Evolutionary conservation across 2,113 vertebrate species (phyloP).

Genomic region (Pterophyllum scalare): DNA sequence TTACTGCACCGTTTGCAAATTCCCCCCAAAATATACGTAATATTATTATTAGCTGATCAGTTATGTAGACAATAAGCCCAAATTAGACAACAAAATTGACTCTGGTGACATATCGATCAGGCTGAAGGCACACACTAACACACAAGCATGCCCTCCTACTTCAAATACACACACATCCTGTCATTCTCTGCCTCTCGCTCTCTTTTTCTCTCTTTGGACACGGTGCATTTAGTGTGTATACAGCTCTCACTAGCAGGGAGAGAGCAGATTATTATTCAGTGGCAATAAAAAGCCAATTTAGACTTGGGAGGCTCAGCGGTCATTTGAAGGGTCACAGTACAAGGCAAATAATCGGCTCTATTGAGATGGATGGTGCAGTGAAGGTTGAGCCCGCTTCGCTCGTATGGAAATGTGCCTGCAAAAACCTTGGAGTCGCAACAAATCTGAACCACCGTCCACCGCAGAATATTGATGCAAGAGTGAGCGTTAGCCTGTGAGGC

Average conservation of each 20-base stretch:
- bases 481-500: conserved; percentile 13
- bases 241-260: conserved; percentile 88
- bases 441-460: conserved; percentile 44
- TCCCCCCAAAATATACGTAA: background rate
- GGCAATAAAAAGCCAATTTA: conserved; percentile 80
- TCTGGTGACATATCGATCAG: conserved; percentile 48
- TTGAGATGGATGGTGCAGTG: conserved; percentile 71
- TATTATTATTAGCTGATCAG: background rate
- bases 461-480: conserved; percentile 46
- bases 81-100: background rate
- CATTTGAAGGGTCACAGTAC: conserved; percentile 75
- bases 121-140: conserved; percentile 21
- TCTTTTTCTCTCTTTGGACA: conserved; percentile 59
- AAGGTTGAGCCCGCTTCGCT: conserved; percentile 60
- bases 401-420: conserved; percentile 60
- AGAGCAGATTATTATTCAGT: conserved; percentile 80
- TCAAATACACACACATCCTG: conserved; percentile 13
- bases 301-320: conserved; percentile 66
- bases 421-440: conserved; percentile 64
- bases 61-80: background rate
- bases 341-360: conserved; percentile 69
- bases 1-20: background rate
- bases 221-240: conserved; percentile 68
- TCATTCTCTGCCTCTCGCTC: conserved; percentile 23
- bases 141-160: background rate